phyloP scores from a whole-genome alignment of 2,888 invertebrate genomes.

The Ceratothoa steindachneri region DNA sequence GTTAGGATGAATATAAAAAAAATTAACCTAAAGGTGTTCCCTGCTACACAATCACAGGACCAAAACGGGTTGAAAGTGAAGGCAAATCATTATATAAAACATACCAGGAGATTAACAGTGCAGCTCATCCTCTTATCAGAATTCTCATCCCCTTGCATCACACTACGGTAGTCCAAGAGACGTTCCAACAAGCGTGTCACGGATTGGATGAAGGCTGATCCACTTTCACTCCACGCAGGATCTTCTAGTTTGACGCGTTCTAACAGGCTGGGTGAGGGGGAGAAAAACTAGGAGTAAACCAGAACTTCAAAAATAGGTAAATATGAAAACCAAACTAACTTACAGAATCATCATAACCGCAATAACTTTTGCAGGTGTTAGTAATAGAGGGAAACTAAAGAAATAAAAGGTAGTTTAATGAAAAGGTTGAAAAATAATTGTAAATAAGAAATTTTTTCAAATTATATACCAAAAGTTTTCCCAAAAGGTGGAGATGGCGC shows the following conservation, averaged over 20 bases:
- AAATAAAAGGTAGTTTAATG: no score
- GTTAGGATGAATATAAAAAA: no score
- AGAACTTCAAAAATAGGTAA: neutral
- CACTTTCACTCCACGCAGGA: slow-evolving; percentile 86
- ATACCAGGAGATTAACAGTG: slow-evolving; percentile 84
- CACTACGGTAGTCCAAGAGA: slow-evolving; percentile 86
- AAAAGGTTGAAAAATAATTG: no score
- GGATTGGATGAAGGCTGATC: slow-evolving; percentile 85
- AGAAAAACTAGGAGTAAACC: no score
- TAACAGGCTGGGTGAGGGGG: slow-evolving; percentile 70
- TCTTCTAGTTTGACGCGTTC: slow-evolving; percentile 78
- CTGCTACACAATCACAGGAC: no score
- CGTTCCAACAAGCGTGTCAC: slow-evolving; percentile 82
- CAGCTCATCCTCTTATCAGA: slow-evolving; percentile 93
- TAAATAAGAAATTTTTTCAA: no score
- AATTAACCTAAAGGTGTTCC: no score
- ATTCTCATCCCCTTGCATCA: slow-evolving; percentile 89
- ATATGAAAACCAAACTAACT: slow-evolving; percentile 1
- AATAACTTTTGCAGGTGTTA: slow-evolving; percentile 2
- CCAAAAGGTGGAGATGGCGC: no score
- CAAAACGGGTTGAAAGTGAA: no score
- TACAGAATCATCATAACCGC: neutral
- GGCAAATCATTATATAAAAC: no score
- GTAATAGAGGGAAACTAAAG: no score
- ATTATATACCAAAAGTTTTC: no score